Evolutionary conservation across 2,888 invertebrate genomes (phyloP).

Genomic region (Crioceris asparagi): DNA sequence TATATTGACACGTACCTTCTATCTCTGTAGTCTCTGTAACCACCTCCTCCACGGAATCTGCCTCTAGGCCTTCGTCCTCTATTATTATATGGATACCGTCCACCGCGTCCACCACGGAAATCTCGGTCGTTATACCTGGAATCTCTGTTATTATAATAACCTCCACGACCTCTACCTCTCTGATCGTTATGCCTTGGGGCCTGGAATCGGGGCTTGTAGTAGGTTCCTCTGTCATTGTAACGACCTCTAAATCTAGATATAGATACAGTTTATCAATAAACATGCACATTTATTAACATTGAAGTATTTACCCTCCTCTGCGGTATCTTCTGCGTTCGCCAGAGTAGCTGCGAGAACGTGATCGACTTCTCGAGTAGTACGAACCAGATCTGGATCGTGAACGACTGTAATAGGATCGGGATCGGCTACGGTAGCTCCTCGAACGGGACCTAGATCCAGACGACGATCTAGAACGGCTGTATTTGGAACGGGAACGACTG

Average conservation of each 20-base stretch:
- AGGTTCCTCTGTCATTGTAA: constrained; percentile 62
- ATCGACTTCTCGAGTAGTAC: constrained; percentile 46
- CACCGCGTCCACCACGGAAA: constrained; percentile 32
- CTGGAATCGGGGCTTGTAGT: constrained; percentile 70
- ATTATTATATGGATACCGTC: constrained; percentile 33
- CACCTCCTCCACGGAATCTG: constrained; percentile 33
- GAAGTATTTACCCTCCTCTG: constrained; percentile 27
- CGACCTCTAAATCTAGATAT: constrained; percentile 32
- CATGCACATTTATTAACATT: not conserved
- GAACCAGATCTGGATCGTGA: constrained; percentile 39
- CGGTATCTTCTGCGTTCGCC: constrained; percentile 37
- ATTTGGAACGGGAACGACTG: constrained; percentile 51
- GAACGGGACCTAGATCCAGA: constrained; percentile 41
- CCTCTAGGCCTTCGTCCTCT: constrained; percentile 30
- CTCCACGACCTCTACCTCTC: constrained; percentile 34
- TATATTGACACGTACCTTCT: constrained; percentile 34
- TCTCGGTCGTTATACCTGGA: constrained; percentile 33
- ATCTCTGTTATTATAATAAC: constrained; percentile 35
- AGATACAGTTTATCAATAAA: not conserved
- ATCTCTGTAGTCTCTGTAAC: constrained; percentile 59
- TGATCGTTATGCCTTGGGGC: constrained; percentile 45
- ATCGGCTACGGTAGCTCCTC: constrained; percentile 39
- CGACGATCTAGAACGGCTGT: constrained; percentile 36
- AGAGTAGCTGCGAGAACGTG: constrained; percentile 44
- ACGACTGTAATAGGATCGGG: constrained; percentile 52